These are phyloP conservation scores for Rhogogaster chlorosoma DNA, from an alignment of 2,888 invertebrate species.

Conservation along the genomic window DNA sequence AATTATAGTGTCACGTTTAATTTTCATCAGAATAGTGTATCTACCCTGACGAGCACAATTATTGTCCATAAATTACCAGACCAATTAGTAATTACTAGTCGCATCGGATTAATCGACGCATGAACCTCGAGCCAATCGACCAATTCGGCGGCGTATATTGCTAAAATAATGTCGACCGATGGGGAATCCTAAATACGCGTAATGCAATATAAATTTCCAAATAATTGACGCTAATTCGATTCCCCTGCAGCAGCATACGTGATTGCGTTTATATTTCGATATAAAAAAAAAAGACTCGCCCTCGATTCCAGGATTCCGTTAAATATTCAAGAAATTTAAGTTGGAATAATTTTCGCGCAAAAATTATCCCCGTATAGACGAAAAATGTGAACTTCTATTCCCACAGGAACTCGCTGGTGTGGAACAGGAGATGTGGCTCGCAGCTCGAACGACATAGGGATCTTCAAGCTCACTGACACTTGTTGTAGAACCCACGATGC, in stretches of 20 bases:
- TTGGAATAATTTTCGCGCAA: neutral
- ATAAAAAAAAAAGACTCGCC: neutral
- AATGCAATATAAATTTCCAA: constrained; percentile 14
- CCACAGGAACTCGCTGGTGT: constrained; percentile 87
- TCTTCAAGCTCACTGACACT: constrained; percentile 83
- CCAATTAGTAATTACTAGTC: constrained; percentile 21
- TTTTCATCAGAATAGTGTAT: neutral
- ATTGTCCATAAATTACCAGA: constrained; percentile 13
- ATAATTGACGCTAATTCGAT: constrained; percentile 13
- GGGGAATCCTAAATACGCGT: constrained; percentile 20
- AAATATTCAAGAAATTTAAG: neutral
- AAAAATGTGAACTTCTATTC: neutral
- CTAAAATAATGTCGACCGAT: constrained; percentile 19
- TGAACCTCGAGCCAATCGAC: constrained; percentile 30
- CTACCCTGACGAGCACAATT: neutral
- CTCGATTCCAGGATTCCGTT: neutral
- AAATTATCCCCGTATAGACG: neutral
- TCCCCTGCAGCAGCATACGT: neutral
- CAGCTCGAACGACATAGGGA: constrained; percentile 82
- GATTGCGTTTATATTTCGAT: neutral
- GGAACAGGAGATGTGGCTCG: constrained; percentile 84
- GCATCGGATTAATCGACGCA: constrained; percentile 27
- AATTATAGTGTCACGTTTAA: neutral
- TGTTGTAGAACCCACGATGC: constrained; percentile 87
- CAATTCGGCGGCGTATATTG: neutral